Evolutionary conservation across 2,113 vertebrate species (phyloP).

Genomic region (Apteryx mantelli): DNA sequence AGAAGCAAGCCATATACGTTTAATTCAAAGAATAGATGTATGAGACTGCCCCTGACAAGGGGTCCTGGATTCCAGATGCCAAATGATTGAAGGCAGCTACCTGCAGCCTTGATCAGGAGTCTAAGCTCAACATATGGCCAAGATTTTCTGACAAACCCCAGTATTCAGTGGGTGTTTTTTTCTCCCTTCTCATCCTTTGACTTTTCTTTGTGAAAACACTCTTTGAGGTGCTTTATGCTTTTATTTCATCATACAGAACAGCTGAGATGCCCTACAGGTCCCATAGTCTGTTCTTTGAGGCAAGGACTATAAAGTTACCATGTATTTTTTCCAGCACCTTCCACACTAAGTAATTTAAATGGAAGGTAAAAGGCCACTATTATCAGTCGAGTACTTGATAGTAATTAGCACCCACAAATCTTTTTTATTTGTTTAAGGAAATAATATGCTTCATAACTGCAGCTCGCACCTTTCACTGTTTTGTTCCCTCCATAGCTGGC

Average conservation of each 20-base stretch:
- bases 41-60: not conserved
- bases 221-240: constrained; percentile 15
- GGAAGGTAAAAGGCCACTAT: not conserved
- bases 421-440: not conserved
- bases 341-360: not conserved
- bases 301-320: not conserved
- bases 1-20: not conserved
- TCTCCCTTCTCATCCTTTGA: not conserved
- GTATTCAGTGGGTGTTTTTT: not conserved
- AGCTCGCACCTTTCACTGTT: not conserved
- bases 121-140: not conserved
- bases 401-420: not conserved
- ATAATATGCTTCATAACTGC: not conserved
- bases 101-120: not conserved
- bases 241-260: not conserved
- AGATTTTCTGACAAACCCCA: constrained; percentile 22
- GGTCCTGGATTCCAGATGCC: not conserved
- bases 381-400: not conserved
- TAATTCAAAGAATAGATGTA: constrained; percentile 20
- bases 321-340: not conserved
- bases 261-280: not conserved
- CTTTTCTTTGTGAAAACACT: constrained; percentile 40
- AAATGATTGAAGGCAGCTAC: not conserved
- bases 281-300: not conserved
- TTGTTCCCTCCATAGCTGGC: not conserved